Base-by-base conservation (phyloP, 1,140 invertebrate genomes). In the Geopemphigus sp. region DNA sequence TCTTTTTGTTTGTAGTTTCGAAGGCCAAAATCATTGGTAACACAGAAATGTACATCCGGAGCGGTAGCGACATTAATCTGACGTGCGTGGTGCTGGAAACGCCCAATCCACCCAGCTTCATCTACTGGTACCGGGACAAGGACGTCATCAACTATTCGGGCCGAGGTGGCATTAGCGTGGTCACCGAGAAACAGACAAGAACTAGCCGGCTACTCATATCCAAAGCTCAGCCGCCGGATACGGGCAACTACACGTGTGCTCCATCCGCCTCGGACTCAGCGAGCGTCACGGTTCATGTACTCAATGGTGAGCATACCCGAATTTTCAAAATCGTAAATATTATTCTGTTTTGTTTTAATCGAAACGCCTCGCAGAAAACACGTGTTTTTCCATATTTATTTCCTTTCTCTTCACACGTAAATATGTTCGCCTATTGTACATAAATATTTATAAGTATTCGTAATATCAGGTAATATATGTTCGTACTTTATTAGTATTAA, bases 101-200 rank as follows among this genome's bases (percentile, higher is more conserved):
- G 39, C 93, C 94, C 0, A 93, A 94, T 82, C 93, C 94, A n/a
- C 94, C 94, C 56, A 90, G 90, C 83, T 95, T 94, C 86, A 95
- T 96, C 85, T 94, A 94, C 85, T 96, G 94, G 94, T 95, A 95
- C 85, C 92, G 93, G 82, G 94, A 93, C 63, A 90, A 90, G 15
- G 90, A 93, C 84, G 92, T 96, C 81, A 93, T 95, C 84, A 95
- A 95, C 87, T 95, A 95, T 85, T 93, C 92, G 72, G 90, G 93
- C 83, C 88, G 93, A 19, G 91, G 93, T 54, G 92, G 93, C 59
- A 94, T 96, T 83, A 94, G 89, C 83, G 93, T 95, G 29, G 90
- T 95, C 29, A 95, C 94, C 1, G 94, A 95, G 84, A 93, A 94
- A 84, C 90, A 93, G 82, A 94, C 92, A 45, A 89, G 93, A 80